Evolutionary conservation across 2,797 vertebrate species (phyloP).

Genomic region (Pangasius krempfi): DNA sequence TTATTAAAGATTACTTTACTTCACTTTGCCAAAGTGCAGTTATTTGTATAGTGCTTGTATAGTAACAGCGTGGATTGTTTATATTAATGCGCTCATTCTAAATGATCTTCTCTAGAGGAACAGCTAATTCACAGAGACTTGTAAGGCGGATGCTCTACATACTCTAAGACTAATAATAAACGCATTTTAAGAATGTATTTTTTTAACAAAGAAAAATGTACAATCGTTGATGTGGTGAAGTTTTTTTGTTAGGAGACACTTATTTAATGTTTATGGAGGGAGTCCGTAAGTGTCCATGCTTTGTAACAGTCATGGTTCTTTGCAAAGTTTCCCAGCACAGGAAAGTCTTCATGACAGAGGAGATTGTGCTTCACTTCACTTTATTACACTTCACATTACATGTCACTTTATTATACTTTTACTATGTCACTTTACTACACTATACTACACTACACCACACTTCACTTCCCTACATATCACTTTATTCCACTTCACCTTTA

Average conservation of each 20-base stretch:
- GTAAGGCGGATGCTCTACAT: not conserved
- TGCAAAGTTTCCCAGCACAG: not conserved
- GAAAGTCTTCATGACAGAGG: not conserved
- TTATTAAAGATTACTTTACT: not conserved
- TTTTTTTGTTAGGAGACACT: not conserved
- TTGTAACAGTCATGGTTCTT: not conserved
- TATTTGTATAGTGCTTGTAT: no score
- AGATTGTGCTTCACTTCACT: not conserved
- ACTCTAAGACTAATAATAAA: not conserved
- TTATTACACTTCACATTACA: not conserved
- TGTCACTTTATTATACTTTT: not conserved
- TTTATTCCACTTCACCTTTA: not conserved
- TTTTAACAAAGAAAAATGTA: not conserved
- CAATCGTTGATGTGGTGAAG: not conserved
- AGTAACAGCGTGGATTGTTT: not conserved
- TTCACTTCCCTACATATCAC: not conserved
- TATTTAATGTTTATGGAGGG: not conserved
- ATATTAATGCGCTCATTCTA: not conserved
- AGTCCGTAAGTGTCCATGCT: not conserved
- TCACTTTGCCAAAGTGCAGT: not conserved
- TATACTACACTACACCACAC: not conserved
- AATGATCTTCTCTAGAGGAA: not conserved
- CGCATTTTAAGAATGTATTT: not conserved
- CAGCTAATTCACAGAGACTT: not conserved
- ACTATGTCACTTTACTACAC: not conserved